Evolutionary conservation across 2,888 invertebrate species (phyloP).

Genomic region (Hydrotaea cyrtoneurina): DNA sequence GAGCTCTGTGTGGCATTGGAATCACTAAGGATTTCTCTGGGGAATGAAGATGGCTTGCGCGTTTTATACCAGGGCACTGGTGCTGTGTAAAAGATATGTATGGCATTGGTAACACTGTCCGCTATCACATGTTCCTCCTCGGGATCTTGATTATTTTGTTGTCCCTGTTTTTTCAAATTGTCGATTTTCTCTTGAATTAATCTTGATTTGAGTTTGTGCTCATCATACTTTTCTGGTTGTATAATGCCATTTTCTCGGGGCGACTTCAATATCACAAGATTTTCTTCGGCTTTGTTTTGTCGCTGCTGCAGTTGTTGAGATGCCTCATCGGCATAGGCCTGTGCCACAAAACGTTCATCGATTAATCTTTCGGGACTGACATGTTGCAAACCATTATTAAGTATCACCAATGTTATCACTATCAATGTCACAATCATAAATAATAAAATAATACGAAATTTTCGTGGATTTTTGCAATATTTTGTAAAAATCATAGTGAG

Average conservation of each 20-base stretch:
- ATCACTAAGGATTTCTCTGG: slow-evolving; percentile 66
- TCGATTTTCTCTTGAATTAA: slow-evolving; percentile 79
- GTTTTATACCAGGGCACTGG: slow-evolving; percentile 80
- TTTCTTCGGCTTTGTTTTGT: slow-evolving; percentile 41
- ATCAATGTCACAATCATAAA: slow-evolving; percentile 76
- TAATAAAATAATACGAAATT: slow-evolving; percentile 78
- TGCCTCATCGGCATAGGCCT: slow-evolving; percentile 70
- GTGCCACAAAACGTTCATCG: slow-evolving; percentile 76
- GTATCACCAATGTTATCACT: slow-evolving; percentile 76
- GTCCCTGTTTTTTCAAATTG: slow-evolving; percentile 73
- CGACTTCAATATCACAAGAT: slow-evolving; percentile 69
- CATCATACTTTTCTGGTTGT: slow-evolving; percentile 80
- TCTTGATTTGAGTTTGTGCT: slow-evolving; percentile 78
- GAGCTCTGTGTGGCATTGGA: slow-evolving; percentile 37
- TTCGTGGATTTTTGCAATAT: slow-evolving; percentile 80
- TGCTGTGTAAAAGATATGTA: slow-evolving; percentile 80
- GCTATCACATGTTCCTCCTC: slow-evolving; percentile 74
- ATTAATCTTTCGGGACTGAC: slow-evolving; percentile 74
- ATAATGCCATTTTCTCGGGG: slow-evolving; percentile 76
- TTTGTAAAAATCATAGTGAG: slow-evolving; percentile 78
- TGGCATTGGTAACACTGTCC: slow-evolving; percentile 75
- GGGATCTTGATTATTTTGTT: slow-evolving; percentile 71
- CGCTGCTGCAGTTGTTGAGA: slow-evolving; percentile 42
- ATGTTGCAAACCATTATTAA: slow-evolving; percentile 73
- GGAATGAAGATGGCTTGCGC: slow-evolving; percentile 70